Evolutionary conservation across 2,888 invertebrate species (phyloP), one percentile per base, ranked within the genome.

Genomic region (Chesias legatella): DNA sequence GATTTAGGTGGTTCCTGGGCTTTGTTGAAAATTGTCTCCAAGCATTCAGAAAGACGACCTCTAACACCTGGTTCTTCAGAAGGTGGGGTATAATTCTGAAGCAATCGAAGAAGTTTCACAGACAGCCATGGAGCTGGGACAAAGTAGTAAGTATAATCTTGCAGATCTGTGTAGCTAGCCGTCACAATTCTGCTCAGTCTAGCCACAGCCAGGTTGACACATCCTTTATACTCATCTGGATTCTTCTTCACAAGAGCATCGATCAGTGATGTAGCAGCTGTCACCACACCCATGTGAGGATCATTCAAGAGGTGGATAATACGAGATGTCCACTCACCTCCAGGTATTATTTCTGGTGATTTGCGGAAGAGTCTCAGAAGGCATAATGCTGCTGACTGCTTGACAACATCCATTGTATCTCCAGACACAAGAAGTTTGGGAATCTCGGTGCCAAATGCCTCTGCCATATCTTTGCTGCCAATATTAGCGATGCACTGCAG

Each of bases 121-220:
- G 98, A 99, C 22, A 99, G 91, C 99, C 99, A 99, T 8, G 99
- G 99, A n/a, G 99, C 99, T 58, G 99, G 99, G 49, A 99, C 99
- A 90, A 99, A 99, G 79, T 99, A 99, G 82, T 99, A 99, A 2
- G 99, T 99, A 78, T 99, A 99, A 88, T 99, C 99, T 90, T 99
- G 99, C 54, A 99, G 91, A 88, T 99, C 99, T 58, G 98, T 99
- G 73, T 99, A 99, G 70, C 98, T 98, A 31, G 99, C 96, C 38
- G 99, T 99, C 5, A 99, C 98, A 89, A 99, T 99, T 73, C 98
- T 91, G 77, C 98, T 98, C 25, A 99, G 90, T 65, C 99, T 92
- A 10, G 99, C 99, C 31, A 99, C 99, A 43, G 99, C 99, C 49
- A 99, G 90, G 60, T 98, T 97, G 10, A 99, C 98, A 82, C 99